Evolutionary conservation across 2,888 invertebrate genomes (phyloP).

Genomic region (Trissoscelio sp.): DNA sequence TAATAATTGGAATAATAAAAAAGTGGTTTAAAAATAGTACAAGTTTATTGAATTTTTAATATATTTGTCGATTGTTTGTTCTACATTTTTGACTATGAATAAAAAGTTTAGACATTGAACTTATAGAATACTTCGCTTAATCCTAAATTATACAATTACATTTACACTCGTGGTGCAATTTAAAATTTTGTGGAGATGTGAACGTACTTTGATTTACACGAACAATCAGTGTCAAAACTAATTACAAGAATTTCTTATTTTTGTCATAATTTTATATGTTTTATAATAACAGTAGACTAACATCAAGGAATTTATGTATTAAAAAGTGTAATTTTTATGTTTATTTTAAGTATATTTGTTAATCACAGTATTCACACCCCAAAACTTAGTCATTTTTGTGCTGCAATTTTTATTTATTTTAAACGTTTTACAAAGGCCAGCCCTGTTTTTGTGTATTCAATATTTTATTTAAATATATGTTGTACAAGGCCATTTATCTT

Average conservation of each 20-base stretch:
- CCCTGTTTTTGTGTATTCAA: background rate
- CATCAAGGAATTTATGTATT: background rate
- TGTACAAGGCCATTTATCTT: slow-evolving; percentile 7
- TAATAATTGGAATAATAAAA: slow-evolving; percentile 10
- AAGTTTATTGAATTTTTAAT: slow-evolving; percentile 17
- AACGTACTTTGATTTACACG: slow-evolving; percentile 20
- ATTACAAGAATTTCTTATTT: background rate
- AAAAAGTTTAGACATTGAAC: slow-evolving; percentile 29
- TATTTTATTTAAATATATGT: slow-evolving; percentile 1
- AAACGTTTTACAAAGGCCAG: background rate
- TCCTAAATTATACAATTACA: slow-evolving; percentile 20
- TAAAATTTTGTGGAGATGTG: slow-evolving; percentile 9
- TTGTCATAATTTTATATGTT: too few species aligned
- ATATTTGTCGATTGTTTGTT: slow-evolving; percentile 23
- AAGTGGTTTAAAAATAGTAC: slow-evolving; percentile 13
- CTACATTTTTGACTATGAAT: slow-evolving; percentile 26
- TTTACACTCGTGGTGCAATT: slow-evolving; percentile 2
- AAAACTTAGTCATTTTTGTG: background rate
- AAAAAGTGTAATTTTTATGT: background rate
- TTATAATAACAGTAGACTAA: background rate
- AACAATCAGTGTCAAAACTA: background rate
- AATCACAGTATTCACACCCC: slow-evolving; percentile 1
- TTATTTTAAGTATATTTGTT: slow-evolving; percentile 3
- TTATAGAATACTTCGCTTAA: slow-evolving; percentile 36
- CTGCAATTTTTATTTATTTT: background rate